Evolutionary conservation across 2,888 invertebrate genomes (phyloP), one percentile per base, ranked within the genome.

Genomic region (Camptogramma bilineatum): DNA sequence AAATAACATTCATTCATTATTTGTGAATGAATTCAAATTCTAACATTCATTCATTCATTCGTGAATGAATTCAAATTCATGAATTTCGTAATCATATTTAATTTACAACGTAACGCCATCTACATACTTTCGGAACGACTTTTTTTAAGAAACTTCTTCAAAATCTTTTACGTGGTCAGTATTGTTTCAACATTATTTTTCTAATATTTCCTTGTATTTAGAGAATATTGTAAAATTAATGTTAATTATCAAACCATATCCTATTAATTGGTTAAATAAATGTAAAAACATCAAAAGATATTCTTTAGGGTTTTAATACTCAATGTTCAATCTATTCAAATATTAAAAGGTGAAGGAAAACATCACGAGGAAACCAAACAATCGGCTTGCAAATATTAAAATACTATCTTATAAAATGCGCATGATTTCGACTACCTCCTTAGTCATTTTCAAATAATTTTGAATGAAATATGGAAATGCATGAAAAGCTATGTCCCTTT

Each of bases 171-270:
- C 13, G 13, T 39, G 34, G 34, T 39, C 34, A 39, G 34, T 39
- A 39, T 39, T 39, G 10, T 39, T 39, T 13, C 13, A 13, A 10
- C 2, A 13, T 39, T 39, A 39, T 39, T 39, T 39, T 39, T 39
- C 34, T 10, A 39, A 39, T 39, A 13, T 39, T 39, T 2, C 34
- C 34, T 39, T 39, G 34, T 39, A 39, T 39, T 39, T 39, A 39
- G 34, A 1, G 7, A 39, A 39, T 39, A 39, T 13, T 39, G 13
- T 39, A 39, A 39, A 42, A 18, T 21, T 42, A 42, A 19, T 42
- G 52, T 53, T 53, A 52, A 39, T 39, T 53, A 53, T 42, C 13
- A 53, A 53, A 42, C 21, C 52, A 53, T 53, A 42, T 53, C n/a
- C 52, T 42, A 21, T 47, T 18, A 10, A 9, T 53, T 42, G 21